These are phyloP conservation scores for Asarcornis scutulata DNA, from an alignment of 2,113 vertebrate genomes.

Conservation along the genomic window DNA sequence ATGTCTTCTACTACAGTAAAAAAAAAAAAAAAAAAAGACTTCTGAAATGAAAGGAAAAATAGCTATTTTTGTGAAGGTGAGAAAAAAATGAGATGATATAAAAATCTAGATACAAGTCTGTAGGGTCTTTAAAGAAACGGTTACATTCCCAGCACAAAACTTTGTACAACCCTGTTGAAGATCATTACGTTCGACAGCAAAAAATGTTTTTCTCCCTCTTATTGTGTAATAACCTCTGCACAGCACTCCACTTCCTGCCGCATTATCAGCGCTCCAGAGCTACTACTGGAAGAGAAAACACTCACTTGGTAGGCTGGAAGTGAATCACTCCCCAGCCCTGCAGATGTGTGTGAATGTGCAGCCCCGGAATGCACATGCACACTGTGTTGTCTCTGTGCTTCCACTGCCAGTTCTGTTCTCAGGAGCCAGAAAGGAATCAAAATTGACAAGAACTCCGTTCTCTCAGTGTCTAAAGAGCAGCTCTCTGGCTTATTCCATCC, in stretches of 20 bases:
- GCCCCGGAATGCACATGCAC: not conserved
- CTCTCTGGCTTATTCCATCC: not conserved
- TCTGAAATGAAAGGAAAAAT: not conserved
- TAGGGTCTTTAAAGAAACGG: not conserved
- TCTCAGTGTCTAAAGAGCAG: not conserved
- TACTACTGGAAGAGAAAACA: not conserved
- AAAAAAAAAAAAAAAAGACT: not conserved
- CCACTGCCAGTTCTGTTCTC: conserved; percentile 5
- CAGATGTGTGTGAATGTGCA: conserved; percentile 39
- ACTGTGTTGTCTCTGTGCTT: conserved; percentile 38
- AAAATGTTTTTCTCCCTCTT: not conserved
- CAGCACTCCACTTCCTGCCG: not conserved
- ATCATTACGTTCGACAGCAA: not conserved
- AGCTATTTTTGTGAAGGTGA: not conserved
- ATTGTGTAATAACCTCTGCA: conserved; percentile 8
- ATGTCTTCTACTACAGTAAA: not conserved
- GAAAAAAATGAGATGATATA: not conserved
- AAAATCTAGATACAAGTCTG: not conserved
- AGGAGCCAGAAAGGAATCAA: not conserved
- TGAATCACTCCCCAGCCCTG: not conserved
- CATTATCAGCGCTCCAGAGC: not conserved
- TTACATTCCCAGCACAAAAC: not conserved
- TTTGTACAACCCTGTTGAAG: not conserved
- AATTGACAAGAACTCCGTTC: conserved; percentile 20
- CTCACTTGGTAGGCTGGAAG: not conserved